Percentiles rank a stretch among this genome's conserved stretches.
phyloP scores from a whole-genome alignment of 2,888 invertebrate species.

The Cataglyphis albicans region DNA sequence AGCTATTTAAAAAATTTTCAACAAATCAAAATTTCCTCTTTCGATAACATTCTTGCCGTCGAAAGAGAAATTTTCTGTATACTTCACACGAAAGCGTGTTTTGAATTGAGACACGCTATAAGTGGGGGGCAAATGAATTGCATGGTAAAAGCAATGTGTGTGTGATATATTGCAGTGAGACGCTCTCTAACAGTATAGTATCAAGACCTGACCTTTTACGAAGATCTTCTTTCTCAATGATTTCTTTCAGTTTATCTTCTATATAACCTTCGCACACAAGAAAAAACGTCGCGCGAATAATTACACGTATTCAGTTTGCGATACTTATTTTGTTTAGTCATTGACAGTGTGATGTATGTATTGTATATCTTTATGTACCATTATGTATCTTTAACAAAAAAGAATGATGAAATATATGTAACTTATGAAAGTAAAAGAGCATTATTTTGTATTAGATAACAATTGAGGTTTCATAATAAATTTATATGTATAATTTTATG shows the following conservation, averaged over 20 bases:
- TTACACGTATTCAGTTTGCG: background rate
- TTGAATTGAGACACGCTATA: slow-evolving; percentile 31
- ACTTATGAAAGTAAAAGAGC: background rate
- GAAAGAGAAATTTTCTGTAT: slow-evolving; percentile 69
- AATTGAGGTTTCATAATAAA: background rate
- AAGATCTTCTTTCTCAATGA: slow-evolving; percentile 11
- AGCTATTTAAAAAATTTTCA: background rate
- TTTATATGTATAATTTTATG: too few species aligned
- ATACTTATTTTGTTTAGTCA: background rate
- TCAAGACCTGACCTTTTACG: background rate
- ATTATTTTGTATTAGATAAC: background rate
- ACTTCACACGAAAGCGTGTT: slow-evolving; percentile 57
- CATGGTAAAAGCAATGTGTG: slow-evolving; percentile 26
- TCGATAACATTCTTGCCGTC: background rate
- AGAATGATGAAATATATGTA: background rate
- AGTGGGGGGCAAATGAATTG: slow-evolving; percentile 50
- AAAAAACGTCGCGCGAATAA: background rate
- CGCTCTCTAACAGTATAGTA: slow-evolving; percentile 31
- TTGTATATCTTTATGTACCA: too few species aligned
- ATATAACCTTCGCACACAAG: background rate
- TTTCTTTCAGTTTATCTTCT: background rate
- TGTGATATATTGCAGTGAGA: slow-evolving; percentile 36
- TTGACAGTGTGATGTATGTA: background rate
- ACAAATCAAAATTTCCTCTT: slow-evolving; percentile 12
- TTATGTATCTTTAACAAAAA: background rate